Evolutionary conservation across 2,888 invertebrate species (phyloP).

Genomic region (Eurytoma adleriae): DNA sequence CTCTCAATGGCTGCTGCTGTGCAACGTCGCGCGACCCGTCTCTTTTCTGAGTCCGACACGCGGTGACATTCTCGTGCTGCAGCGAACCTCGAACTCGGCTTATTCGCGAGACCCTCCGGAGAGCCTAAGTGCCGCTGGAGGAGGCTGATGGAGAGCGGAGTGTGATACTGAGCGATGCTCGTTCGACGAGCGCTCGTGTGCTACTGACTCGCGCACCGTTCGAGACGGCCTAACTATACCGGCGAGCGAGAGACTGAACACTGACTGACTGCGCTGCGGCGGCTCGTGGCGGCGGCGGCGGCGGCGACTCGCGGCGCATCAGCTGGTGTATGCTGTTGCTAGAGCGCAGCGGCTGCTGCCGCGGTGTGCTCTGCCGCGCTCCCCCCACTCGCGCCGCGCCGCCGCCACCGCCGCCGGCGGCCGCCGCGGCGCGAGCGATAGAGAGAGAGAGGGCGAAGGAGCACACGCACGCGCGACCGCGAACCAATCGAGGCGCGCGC

Average conservation of each 20-base stretch:
- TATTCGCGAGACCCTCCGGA: slow-evolving; percentile 59
- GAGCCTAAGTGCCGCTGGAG: not conserved
- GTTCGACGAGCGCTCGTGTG: slow-evolving; percentile 75
- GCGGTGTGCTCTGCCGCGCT: not conserved
- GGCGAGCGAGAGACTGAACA: not conserved
- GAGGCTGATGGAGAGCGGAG: slow-evolving; percentile 6
- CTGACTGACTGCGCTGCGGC: slow-evolving; percentile 72
- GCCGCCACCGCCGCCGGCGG: not conserved
- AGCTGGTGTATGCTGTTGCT: slow-evolving; percentile 18
- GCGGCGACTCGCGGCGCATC: slow-evolving; percentile 29
- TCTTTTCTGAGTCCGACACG: slow-evolving; percentile 58
- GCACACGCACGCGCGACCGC: not conserved
- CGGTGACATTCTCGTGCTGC: not conserved
- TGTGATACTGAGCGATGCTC: slow-evolving; percentile 65
- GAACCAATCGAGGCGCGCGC: not conserved
- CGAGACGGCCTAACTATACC: slow-evolving; percentile 78
- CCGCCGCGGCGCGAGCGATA: not conserved
- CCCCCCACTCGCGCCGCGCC: not conserved
- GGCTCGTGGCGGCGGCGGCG: slow-evolving; percentile 69
- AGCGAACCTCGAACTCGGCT: slow-evolving; percentile 10
- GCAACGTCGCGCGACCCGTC: slow-evolving; percentile 4
- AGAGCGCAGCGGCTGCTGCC: slow-evolving; percentile 9
- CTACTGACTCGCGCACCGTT: slow-evolving; percentile 72
- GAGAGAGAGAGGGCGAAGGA: not conserved
- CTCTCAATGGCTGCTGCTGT: not conserved